phyloP scores from a whole-genome alignment of 2,888 invertebrate genomes.

The Pammene aurita region DNA sequence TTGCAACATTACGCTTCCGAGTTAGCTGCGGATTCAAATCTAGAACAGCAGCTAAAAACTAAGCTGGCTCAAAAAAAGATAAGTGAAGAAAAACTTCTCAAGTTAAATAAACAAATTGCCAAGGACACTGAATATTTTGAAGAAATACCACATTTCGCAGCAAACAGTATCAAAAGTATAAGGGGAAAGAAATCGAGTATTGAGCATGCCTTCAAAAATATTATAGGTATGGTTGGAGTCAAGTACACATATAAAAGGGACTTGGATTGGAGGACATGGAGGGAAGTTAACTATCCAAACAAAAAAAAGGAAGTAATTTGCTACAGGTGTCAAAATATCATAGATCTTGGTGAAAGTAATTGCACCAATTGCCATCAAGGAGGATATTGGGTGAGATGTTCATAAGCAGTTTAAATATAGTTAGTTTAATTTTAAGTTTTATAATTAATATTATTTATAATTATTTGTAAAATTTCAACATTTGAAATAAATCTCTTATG shows the following conservation, averaged over 20 bases:
- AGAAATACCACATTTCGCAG: constrained; percentile 53
- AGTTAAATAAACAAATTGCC: constrained; percentile 29
- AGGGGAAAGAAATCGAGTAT: constrained; percentile 46
- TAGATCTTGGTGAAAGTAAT: constrained; percentile 43
- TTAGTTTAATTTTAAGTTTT: no score
- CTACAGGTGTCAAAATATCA: constrained; percentile 58
- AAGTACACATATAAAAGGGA: constrained; percentile 64
- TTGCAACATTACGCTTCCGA: constrained; percentile 15
- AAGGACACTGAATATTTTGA: constrained; percentile 53
- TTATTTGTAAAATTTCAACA: no score
- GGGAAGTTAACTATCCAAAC: constrained; percentile 50
- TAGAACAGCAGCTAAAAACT: constrained; percentile 8
- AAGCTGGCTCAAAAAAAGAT: constrained; percentile 22
- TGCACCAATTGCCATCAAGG: constrained; percentile 50
- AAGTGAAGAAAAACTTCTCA: constrained; percentile 13
- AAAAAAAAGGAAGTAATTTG: constrained; percentile 50
- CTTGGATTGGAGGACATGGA: constrained; percentile 67
- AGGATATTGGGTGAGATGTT: constrained; percentile 62
- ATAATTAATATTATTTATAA: no score
- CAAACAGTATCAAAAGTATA: constrained; percentile 37
- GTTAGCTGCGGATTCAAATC: background rate
- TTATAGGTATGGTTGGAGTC: constrained; percentile 59
- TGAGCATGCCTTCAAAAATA: constrained; percentile 56
- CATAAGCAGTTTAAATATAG: background rate
- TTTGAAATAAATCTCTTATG: no score